These are phyloP conservation scores for Phaedon cochleariae DNA, from an alignment of 2,888 invertebrate genomes.

Conservation along the genomic window DNA sequence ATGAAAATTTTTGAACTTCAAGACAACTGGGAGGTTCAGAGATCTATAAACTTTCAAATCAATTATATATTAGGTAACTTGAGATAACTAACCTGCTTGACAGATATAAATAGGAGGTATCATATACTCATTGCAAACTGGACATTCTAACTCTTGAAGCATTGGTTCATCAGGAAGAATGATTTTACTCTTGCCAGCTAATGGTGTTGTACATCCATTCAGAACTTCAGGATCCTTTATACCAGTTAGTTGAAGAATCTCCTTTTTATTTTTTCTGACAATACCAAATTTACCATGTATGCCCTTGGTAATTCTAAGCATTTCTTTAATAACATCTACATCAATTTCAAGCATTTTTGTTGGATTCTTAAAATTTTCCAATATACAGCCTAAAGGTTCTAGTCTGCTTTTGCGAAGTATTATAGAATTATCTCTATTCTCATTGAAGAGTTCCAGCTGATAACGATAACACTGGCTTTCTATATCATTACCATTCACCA, in stretches of 20 bases:
- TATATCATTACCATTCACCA: slow-evolving; percentile 39
- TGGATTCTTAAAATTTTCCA: slow-evolving; percentile 22
- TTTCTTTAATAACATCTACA: slow-evolving; percentile 32
- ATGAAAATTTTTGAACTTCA: no score
- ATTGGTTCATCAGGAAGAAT: slow-evolving; percentile 37
- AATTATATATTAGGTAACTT: no score
- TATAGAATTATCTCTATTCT: slow-evolving; percentile 39
- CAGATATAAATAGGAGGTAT: slow-evolving; percentile 46
- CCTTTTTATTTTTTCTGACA: slow-evolving; percentile 41
- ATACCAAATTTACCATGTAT: slow-evolving; percentile 40
- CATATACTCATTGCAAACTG: slow-evolving; percentile 47
- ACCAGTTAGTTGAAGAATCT: slow-evolving; percentile 39
- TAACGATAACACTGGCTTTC: slow-evolving; percentile 43
- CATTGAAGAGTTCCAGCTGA: slow-evolving; percentile 42
- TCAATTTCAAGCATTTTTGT: slow-evolving; percentile 38
- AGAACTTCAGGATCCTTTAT: slow-evolving; percentile 10
- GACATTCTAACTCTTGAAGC: slow-evolving; percentile 46
- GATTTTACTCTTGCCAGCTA: slow-evolving; percentile 12
- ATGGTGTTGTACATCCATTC: background rate
- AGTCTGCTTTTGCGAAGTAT: slow-evolving; percentile 40
- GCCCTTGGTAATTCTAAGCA: slow-evolving; percentile 29
- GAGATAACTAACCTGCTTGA: slow-evolving; percentile 36
- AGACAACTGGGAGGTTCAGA: no score
- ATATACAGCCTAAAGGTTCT: slow-evolving; percentile 32
- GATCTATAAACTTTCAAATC: no score